Conservation (phyloP, 37 sponge, comb jelly and placozoan genomes). For the Ianthella basta region DNA sequence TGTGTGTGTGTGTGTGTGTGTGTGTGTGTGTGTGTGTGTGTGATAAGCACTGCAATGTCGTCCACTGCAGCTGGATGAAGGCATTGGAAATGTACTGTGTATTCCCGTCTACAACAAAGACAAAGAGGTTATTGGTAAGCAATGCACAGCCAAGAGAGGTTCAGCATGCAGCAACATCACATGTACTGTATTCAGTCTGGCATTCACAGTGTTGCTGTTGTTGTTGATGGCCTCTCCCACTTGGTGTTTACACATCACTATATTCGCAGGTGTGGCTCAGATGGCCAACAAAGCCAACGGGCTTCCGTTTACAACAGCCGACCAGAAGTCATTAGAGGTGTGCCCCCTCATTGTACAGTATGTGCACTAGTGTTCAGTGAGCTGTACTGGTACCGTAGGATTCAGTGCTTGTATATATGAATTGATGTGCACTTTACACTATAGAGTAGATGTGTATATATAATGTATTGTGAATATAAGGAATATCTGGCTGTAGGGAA, state of each 20-base stretch:
- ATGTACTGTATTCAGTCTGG: background rate
- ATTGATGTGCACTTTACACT: no score
- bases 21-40: no score
- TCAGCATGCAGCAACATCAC: background rate
- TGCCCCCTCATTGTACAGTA: no score
- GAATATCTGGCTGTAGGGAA: background rate
- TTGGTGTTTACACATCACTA: background rate
- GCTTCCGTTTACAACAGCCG: constrained; percentile 65
- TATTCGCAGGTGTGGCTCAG: constrained; percentile 72
- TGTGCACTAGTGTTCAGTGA: no score
- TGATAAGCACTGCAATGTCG: background rate
- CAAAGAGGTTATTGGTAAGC: constrained; percentile 55
- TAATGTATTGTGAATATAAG: background rate
- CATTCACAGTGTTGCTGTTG: background rate
- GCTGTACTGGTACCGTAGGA: no score
- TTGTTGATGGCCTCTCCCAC: background rate
- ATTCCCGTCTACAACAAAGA: constrained; percentile 78
- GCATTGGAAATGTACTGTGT: constrained; percentile 60
- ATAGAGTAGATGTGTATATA: no score
- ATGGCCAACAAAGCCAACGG: constrained; percentile 78
- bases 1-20: no score
- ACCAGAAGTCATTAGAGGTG: constrained; percentile 80
- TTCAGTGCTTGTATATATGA: no score
- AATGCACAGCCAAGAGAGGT: background rate
- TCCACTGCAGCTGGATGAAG: constrained; percentile 27